Conservation (phyloP, 2,888 invertebrate genomes). For the Sesia bembeciformis region DNA sequence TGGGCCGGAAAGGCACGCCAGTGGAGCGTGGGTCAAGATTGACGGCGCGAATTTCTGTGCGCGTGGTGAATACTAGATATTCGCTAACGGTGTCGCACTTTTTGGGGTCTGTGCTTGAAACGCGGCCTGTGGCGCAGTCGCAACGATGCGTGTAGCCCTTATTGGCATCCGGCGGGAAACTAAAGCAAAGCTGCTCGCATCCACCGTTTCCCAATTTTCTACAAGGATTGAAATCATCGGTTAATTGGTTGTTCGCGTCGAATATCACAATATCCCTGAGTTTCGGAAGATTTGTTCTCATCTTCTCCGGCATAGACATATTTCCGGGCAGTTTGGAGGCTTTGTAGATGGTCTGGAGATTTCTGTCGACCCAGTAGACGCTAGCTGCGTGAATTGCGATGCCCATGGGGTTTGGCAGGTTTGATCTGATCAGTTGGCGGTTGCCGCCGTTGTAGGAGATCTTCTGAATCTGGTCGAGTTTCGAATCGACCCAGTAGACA, state of each 20-base stretch:
- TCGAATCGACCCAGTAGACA: constrained; percentile 98
- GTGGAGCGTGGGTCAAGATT: constrained; percentile 88
- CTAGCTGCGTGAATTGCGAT: constrained; percentile 88
- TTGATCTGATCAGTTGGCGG: constrained; percentile 86
- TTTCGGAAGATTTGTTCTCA: constrained; percentile 89
- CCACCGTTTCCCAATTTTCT: constrained; percentile 83
- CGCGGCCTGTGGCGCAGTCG: constrained; percentile 92
- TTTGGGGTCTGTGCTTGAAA: constrained; percentile 77
- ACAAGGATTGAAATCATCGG: constrained; percentile 88
- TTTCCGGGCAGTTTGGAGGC: constrained; percentile 86
- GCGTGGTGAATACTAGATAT: constrained; percentile 93
- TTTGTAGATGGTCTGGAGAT: constrained; percentile 87
- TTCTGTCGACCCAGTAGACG: constrained; percentile 96
- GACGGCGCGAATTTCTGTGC: constrained; percentile 94
- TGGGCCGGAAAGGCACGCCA: constrained; percentile 87
- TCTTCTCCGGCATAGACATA: constrained; percentile 78
- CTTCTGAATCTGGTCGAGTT: constrained; percentile 94
- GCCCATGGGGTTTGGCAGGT: constrained; percentile 95
- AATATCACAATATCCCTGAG: constrained; percentile 94
- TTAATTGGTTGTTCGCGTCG: constrained; percentile 90
- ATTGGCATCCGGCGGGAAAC: constrained; percentile 82
- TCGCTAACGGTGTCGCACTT: constrained; percentile 90
- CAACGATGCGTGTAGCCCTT: constrained; percentile 79
- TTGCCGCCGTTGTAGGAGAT: constrained; percentile 89
- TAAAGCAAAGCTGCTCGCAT: constrained; percentile 97